Base-by-base conservation (phyloP, 2,888 invertebrate genomes). In the Phanerotoma sp. region DNA sequence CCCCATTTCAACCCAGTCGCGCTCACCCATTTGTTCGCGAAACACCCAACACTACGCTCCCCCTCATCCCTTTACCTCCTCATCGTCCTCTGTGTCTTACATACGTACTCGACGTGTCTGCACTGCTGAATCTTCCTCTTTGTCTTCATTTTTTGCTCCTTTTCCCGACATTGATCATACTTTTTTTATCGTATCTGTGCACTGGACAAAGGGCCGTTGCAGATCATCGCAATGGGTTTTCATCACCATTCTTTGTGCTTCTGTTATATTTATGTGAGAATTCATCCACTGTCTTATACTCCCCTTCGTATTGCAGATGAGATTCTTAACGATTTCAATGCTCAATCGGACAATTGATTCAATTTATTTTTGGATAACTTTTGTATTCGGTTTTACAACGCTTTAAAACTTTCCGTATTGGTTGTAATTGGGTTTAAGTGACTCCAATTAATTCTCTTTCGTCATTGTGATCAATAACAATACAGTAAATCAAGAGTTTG, bases 1-100 rank as follows among this genome's bases (percentile, higher is more conserved):
- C 30, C 6, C 16, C 37, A 10, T n/a, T 21, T 50, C 44, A 40
- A 18, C 32, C 25, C 54, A 66, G 68, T 69, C 68, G 70, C 67
- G 68, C 51, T 72, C 73, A 66, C 72, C 72, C 72, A 76, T 75
- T 76, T 76, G 75, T 75, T 75, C 74, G 66, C 69, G 62, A 73
- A 74, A 74, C 74, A 71, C 74, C 71, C 70, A 69, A 68, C 68
- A 66, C 68, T 66, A 62, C 57, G 58, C 48, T 53, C 35, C 35
- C 38, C 38, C 18, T 16, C 16, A 13, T 35, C 35, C n/a, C 9
- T 13, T 35, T 35, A n/a, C n/a, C n/a, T n/a, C n/a, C n/a, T n/a
- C n/a, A n/a, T 4, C 13, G n/a, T 38, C 11, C 55, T 52, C 61
- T 58, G 47, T 58, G 61, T 61, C 57, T 40, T 57, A 62, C 61